Base-by-base conservation (phyloP, 2,888 invertebrate species). In the Brachypalpus laphriformis region DNA sequence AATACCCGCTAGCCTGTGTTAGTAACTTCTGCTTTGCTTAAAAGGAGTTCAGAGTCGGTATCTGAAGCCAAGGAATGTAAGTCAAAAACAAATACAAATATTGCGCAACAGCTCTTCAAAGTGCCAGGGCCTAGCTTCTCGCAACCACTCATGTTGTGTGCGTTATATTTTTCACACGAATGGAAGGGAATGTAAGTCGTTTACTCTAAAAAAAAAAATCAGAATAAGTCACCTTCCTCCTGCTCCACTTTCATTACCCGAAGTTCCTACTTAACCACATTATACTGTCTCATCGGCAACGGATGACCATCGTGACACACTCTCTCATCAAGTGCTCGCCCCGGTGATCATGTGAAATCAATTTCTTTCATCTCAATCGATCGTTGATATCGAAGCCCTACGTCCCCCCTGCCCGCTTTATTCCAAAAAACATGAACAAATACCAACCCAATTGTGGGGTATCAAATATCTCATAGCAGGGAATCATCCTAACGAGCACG, bases 401-500 rank as follows among this genome's bases (percentile, higher is more conserved):
- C 3, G 4, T n/a, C 18, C 16, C 51, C 14, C 51, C 11, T 6
- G n/a, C 14, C 42, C 40, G 16, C 22, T n/a, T 31, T 3, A 3
- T 7, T n/a, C 34, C 8, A 20, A 7, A n/a, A 57, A 75, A 37
- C 31, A 45, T 56, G 57, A 76, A 49, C 71, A 82, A 82, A 76
- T 71, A 76, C 47, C 56, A 81, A 57, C 54, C 63, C 75, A 71
- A 80, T 85, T 81, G 75, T 51, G 42, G 80, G 65, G 59, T 85
- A 70, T 70, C 74, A 75, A 80, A 75, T 81, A 85, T 75, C 81
- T 70, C 49, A 80, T 70, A 75, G 70, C 70, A 75, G 74, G 28
- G 80, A 85, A 81, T 80, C 83, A 81, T 75, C 80, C 59, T 85
- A 85, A 85, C 83, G 75, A 80, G 80, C 81, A 63, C 57, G 70